Percentiles rank a stretch among this genome's conserved stretches.
These are phyloP conservation scores for Lerista edwardsae DNA, from an alignment of 2,797 vertebrate genomes.

Conservation along the genomic window DNA sequence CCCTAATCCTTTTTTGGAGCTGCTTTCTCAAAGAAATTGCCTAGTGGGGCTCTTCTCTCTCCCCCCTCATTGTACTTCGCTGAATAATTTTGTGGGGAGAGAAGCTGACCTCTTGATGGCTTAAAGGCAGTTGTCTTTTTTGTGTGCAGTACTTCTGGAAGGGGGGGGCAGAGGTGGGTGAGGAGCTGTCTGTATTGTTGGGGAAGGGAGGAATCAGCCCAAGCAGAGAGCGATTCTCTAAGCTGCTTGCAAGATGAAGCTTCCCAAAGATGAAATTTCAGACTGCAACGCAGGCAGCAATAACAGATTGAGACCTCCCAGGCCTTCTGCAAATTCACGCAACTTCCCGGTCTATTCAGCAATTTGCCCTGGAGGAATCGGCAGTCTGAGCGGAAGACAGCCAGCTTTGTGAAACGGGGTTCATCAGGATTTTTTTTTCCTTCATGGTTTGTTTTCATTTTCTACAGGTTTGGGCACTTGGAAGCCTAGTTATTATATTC, in stretches of 20 bases:
- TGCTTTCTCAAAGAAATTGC: constrained; percentile 56
- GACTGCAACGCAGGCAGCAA: not conserved
- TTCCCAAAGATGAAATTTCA: constrained; percentile 15
- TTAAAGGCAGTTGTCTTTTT: not conserved
- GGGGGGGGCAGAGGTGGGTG: not conserved
- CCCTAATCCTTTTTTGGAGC: constrained; percentile 29
- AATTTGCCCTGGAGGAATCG: constrained; percentile 5
- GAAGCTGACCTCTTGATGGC: not conserved
- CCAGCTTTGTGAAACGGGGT: not conserved
- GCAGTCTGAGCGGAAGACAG: not conserved
- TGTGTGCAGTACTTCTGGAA: not conserved
- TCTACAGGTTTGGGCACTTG: not conserved
- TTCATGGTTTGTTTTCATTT: not conserved
- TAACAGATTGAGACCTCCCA: constrained; percentile 23
- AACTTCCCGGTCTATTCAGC: not conserved
- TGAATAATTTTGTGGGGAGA: not conserved
- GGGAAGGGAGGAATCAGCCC: not conserved
- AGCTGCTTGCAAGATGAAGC: not conserved
- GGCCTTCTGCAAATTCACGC: constrained; percentile 26
- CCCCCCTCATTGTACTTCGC: too few relatives aligned
- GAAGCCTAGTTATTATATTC: not conserved
- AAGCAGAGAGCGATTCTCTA: not conserved
- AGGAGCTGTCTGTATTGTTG: not conserved
- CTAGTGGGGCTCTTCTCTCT: constrained; percentile 18
- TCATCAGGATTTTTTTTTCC: not conserved